phyloP scores from a whole-genome alignment of 1,140 invertebrate genomes.

The Anoplolepis gracilipes region DNA sequence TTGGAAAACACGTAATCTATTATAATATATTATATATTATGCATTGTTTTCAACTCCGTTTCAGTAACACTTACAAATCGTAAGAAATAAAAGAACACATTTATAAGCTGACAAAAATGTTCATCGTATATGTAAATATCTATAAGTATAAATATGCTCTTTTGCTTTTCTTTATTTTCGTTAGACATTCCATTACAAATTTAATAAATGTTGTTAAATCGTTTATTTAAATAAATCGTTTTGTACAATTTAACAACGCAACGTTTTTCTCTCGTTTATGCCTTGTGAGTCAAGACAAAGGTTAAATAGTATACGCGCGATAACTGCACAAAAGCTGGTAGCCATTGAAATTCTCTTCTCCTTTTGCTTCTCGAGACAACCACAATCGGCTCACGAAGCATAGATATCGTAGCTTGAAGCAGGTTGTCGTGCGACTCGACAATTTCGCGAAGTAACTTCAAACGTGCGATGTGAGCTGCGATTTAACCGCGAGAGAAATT shows the following conservation, averaged over 20 bases:
- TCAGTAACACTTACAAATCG: background rate
- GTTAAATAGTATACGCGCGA: conserved; percentile 16
- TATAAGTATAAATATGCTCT: background rate
- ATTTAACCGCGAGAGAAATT: conserved; percentile 65
- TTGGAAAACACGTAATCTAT: background rate
- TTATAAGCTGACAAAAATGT: background rate
- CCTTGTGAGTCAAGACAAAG: conserved; percentile 16
- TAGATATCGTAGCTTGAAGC: conserved; percentile 41
- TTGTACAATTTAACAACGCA: background rate
- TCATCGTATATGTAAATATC: background rate
- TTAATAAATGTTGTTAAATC: background rate
- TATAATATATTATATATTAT: background rate
- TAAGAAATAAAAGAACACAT: background rate
- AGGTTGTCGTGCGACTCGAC: conserved; percentile 60
- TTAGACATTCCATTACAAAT: background rate
- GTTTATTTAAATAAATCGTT: background rate
- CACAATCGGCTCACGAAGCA: conserved; percentile 43
- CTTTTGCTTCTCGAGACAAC: conserved; percentile 44
- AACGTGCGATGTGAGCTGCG: conserved; percentile 32
- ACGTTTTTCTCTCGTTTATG: background rate
- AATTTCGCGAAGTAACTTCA: conserved; percentile 63
- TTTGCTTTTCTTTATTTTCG: background rate
- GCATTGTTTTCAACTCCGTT: background rate
- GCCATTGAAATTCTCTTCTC: conserved; percentile 46
- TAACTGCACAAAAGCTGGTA: conserved; percentile 30